Evolutionary conservation across 53 echinoderm and acorn worm species (phyloP).

Genomic region (Crossaster papposus): DNA sequence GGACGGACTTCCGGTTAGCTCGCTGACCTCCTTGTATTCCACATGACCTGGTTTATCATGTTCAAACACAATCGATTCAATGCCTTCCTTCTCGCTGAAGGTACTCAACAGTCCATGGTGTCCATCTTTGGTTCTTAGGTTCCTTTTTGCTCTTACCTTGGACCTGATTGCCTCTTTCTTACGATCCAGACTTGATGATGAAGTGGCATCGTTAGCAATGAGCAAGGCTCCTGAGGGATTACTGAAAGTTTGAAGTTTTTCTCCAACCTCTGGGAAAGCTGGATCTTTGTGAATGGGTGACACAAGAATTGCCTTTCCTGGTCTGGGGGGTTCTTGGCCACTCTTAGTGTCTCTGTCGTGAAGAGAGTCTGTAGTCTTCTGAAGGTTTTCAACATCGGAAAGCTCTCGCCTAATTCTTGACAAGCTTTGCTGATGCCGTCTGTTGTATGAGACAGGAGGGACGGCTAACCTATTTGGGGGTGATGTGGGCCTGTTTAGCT

Average conservation of each 20-base stretch:
- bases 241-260: slow-evolving; percentile 11
- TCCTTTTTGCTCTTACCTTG: slow-evolving; percentile 35
- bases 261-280: neutral
- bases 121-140: slow-evolving; percentile 16
- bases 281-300: slow-evolving; percentile 9
- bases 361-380: neutral
- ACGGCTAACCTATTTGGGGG: slow-evolving; percentile 48
- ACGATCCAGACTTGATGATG: neutral
- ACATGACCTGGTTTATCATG: slow-evolving; percentile 13
- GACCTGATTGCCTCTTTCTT: slow-evolving; percentile 21
- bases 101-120: slow-evolving; percentile 24
- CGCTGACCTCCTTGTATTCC: slow-evolving; percentile 26
- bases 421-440: slow-evolving; percentile 15
- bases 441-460: slow-evolving; percentile 41
- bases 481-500: slow-evolving; percentile 44
- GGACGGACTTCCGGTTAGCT: neutral
- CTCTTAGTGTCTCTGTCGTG: neutral
- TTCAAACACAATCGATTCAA: slow-evolving; percentile 25
- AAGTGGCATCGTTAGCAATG: neutral
- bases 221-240: slow-evolving; percentile 1
- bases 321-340: slow-evolving; percentile 49
- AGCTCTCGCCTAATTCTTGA: neutral
- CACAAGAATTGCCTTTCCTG: slow-evolving; percentile 42
- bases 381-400: neutral
- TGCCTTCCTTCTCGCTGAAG: slow-evolving; percentile 52